Base-by-base conservation (phyloP, 2,888 invertebrate species). In the Drosophila rubida region DNA sequence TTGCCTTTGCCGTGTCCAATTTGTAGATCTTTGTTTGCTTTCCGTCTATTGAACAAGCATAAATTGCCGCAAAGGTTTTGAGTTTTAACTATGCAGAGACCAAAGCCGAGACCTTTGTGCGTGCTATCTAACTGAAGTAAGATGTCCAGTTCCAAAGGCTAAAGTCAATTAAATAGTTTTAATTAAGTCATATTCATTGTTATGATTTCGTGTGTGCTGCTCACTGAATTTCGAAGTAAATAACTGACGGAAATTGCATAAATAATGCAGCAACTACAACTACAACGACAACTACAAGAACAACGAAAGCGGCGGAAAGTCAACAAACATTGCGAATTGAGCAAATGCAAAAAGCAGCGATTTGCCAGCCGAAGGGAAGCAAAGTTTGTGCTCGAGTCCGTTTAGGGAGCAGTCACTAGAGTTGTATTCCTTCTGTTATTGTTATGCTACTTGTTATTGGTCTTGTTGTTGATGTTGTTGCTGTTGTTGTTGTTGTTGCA, bases 181-280 rank as follows among this genome's bases (percentile, higher is more conserved):
- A 70, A 73, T 70, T 78, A 66, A 59, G 63, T 74, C 42, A 64
- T 41, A 54, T 27, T 30, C 39, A 46, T 57, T 60, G 41, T 53
- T 44, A 45, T 41, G 44, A 57, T 62, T 25, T 41, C 57, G 25
- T 25, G 6, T 25, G 23, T 35, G 32, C 55, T 41, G 53, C 11
- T 14, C 6, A 39, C 14, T 37, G 53, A 51, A 58, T 65, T n/a
- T 25, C 9, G 30, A 27, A 46, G 71, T 50, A 59, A 72, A 67
- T 57, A 60, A 39, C 39, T 19, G 30, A 58, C 19, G 64, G 49
- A 57, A 49, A 59, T 65, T 80, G 60, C 61, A 71, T 59, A 63
- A 70, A 82, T 60, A 72, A 68, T 68, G 53, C 27, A 50, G 9
- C 23, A 59, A 41, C 19, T 9, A 30, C 2, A 30, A 51, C 25